Conservation (phyloP, 2,113 vertebrate genomes). For the Patagioenas fasciata region DNA sequence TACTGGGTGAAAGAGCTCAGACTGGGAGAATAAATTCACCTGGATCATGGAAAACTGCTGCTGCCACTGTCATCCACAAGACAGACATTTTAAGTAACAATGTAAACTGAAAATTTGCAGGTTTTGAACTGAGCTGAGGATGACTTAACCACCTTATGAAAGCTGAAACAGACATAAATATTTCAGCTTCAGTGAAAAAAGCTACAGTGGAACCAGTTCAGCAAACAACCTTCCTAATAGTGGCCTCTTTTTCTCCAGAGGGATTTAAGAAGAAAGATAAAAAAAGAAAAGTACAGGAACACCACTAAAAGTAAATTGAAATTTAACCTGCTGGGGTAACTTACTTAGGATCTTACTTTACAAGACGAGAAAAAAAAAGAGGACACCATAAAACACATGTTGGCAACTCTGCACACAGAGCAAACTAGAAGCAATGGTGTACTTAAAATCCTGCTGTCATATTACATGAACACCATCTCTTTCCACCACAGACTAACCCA, state of each 20-base stretch:
- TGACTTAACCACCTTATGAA: not conserved
- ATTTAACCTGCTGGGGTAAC: slow-evolving; percentile 20
- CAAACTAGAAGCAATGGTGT: not conserved
- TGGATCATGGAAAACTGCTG: not conserved
- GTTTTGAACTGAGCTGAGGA: not conserved
- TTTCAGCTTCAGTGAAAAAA: slow-evolving; percentile 2
- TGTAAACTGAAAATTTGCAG: not conserved
- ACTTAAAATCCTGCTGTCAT: not conserved
- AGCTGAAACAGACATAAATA: not conserved
- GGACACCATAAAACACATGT: not conserved
- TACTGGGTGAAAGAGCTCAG: not conserved
- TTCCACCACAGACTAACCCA: not conserved
- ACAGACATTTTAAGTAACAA: not conserved
- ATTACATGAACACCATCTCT: not conserved
- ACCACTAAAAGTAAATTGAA: slow-evolving; percentile 21
- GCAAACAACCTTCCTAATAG: not conserved
- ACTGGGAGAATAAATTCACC: not conserved
- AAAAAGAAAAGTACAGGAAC: not conserved
- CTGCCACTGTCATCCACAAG: not conserved
- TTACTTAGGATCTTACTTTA: not conserved
- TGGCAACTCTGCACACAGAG: not conserved
- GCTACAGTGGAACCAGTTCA: not conserved
- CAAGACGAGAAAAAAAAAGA: not conserved
- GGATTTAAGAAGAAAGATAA: slow-evolving; percentile 5
- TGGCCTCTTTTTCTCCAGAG: not conserved